A percentile compares a stretch with the other conserved stretches of the same genome.
These are phyloP conservation scores for Eremophila alpestris DNA, from an alignment of 2,797 vertebrate genomes.

Conservation along the genomic window DNA sequence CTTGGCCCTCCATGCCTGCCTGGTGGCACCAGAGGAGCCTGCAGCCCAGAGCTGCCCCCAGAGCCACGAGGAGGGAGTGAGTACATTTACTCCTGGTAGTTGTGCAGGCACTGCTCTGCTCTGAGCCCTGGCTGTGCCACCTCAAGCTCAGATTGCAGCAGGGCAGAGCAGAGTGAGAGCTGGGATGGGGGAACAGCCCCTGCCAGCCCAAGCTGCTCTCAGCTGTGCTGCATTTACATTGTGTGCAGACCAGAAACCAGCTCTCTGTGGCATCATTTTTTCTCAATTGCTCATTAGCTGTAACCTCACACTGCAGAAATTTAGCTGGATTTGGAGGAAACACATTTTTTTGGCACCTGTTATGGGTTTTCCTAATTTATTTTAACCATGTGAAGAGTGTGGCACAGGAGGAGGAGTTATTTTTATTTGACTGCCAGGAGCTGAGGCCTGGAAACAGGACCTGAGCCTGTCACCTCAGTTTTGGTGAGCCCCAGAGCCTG, in stretches of 20 bases:
- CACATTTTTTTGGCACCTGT: background rate
- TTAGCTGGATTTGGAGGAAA: background rate
- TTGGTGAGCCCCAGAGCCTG: background rate
- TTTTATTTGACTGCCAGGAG: background rate
- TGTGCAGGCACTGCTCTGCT: background rate
- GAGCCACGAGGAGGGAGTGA: slow-evolving; percentile 48
- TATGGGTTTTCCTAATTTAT: background rate
- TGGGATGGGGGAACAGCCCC: background rate
- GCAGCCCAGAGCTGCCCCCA: background rate
- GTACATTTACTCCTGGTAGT: background rate
- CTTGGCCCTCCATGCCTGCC: slow-evolving; percentile 70
- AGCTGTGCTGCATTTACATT: background rate
- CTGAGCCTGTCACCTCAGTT: background rate
- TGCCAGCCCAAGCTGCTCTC: background rate
- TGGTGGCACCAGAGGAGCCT: slow-evolving; percentile 8
- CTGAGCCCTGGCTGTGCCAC: background rate
- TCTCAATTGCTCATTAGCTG: background rate
- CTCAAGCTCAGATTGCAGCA: background rate
- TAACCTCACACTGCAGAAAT: background rate
- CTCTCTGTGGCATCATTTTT: background rate
- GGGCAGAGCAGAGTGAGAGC: background rate
- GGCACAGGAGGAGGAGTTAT: background rate
- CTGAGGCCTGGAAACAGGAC: background rate
- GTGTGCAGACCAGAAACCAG: background rate
- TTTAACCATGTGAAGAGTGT: background rate